phyloP scores from a whole-genome alignment of 2,113 vertebrate species.

The Clarias magur region DNA sequence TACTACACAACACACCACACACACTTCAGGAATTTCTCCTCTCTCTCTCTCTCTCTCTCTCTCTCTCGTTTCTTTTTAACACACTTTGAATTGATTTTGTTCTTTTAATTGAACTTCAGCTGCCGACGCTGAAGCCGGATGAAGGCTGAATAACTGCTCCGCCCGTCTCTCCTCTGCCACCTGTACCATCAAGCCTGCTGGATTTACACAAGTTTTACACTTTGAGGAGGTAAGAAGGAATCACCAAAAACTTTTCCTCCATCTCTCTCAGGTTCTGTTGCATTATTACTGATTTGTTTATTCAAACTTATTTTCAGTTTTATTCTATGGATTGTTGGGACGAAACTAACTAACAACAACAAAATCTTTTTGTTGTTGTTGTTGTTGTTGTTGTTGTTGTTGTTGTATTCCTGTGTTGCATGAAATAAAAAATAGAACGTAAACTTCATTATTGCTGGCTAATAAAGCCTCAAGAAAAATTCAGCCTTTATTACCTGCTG shows the following conservation, averaged over 20 bases:
- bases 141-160: constrained; percentile 49
- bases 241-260: background rate
- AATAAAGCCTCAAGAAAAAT: too few species aligned
- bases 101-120: constrained; percentile 20
- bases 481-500: too few species aligned
- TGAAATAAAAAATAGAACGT: too few species aligned
- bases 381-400: too few species aligned
- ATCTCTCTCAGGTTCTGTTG: too few species aligned
- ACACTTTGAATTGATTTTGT: constrained; percentile 50
- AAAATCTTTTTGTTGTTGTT: too few species aligned
- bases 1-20: constrained; percentile 49
- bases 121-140: constrained; percentile 6
- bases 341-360: too few species aligned
- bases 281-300: too few species aligned
- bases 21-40: constrained; percentile 63
- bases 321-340: too few species aligned
- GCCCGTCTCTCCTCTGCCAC: background rate
- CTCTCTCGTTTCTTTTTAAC: constrained; percentile 38
- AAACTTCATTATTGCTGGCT: too few species aligned
- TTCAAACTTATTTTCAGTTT: too few species aligned
- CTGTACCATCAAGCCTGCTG: background rate
- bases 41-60: constrained; percentile 37
- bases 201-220: background rate
- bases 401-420: too few species aligned
- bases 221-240: background rate